These are phyloP conservation scores for Papilio demoleus DNA, from an alignment of 2,888 invertebrate genomes.

Conservation along the genomic window DNA sequence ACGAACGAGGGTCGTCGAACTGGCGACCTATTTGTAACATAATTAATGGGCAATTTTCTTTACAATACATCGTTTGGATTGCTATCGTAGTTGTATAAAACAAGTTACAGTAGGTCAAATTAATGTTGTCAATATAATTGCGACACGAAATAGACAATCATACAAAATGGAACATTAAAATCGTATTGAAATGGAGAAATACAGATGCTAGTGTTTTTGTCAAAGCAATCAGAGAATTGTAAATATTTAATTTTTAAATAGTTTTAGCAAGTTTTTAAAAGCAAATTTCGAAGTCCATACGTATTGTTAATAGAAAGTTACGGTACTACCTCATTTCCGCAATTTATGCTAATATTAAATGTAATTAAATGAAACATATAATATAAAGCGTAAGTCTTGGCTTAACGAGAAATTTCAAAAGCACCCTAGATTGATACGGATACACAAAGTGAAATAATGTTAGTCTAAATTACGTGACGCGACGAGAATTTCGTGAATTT, in stretches of 20 bases:
- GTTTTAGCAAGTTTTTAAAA: too few relatives aligned
- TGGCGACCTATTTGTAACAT: slow-evolving; percentile 72
- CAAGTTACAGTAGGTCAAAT: neutral
- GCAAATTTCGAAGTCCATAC: too few relatives aligned
- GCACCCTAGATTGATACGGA: slow-evolving; percentile 36
- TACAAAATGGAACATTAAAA: too few relatives aligned
- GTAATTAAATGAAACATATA: neutral
- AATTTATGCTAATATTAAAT: too few relatives aligned
- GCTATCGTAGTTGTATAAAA: slow-evolving; percentile 48
- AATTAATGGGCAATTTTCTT: slow-evolving; percentile 67
- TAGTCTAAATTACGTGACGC: slow-evolving; percentile 37
- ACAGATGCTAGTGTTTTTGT: too few relatives aligned
- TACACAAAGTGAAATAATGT: slow-evolving; percentile 34
- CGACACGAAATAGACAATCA: neutral
- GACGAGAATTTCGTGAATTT: slow-evolving; percentile 36
- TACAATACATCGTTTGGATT: slow-evolving; percentile 65
- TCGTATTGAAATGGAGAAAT: too few relatives aligned
- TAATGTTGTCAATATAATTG: neutral
- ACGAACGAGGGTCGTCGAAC: slow-evolving; percentile 64
- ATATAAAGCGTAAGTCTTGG: neutral
- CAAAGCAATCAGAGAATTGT: too few relatives aligned
- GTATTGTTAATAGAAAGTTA: too few relatives aligned
- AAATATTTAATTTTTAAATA: too few relatives aligned
- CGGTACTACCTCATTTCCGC: too few relatives aligned
- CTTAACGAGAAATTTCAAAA: slow-evolving; percentile 29